Percentiles rank a stretch among this genome's conserved stretches.
phyloP scores from a whole-genome alignment of 1,140 invertebrate genomes.

The Chelonus insularis region DNA sequence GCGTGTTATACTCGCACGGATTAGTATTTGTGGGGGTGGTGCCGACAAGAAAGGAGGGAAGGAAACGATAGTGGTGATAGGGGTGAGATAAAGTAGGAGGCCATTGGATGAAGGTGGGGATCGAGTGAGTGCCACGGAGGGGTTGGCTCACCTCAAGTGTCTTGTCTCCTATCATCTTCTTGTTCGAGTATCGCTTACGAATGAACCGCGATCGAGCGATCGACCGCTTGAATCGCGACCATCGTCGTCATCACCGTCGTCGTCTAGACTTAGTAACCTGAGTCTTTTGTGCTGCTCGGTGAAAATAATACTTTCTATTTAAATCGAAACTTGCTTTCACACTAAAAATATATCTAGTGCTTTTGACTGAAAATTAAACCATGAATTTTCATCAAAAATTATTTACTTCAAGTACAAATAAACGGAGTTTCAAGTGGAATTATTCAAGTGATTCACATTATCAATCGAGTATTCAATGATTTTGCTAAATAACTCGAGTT shows the following conservation, averaged over 20 bases:
- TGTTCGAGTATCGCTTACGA: slow-evolving; percentile 52
- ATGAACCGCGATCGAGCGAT: slow-evolving; percentile 51
- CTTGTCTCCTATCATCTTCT: slow-evolving; percentile 51
- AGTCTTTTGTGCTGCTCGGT: slow-evolving; percentile 6
- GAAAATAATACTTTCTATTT: background rate
- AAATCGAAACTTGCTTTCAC: background rate
- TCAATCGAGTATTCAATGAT: no score
- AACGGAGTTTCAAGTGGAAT: no score
- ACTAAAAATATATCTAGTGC: background rate
- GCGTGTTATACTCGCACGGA: background rate
- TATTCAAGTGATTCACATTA: no score
- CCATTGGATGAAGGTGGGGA: slow-evolving; percentile 8
- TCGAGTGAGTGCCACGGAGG: slow-evolving; percentile 30
- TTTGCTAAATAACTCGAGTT: no score
- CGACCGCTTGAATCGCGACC: slow-evolving; percentile 34
- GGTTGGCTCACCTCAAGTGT: slow-evolving; percentile 45
- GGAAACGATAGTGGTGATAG: slow-evolving; percentile 23
- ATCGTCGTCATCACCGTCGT: slow-evolving; percentile 19
- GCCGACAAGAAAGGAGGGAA: slow-evolving; percentile 4
- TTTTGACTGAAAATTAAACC: background rate
- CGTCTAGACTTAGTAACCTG: slow-evolving; percentile 8
- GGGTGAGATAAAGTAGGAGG: background rate
- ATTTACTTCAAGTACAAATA: no score
- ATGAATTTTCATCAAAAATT: background rate
- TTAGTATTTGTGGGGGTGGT: no score